phyloP scores from a whole-genome alignment of 2,797 vertebrate species.

The Catharus ustulatus region DNA sequence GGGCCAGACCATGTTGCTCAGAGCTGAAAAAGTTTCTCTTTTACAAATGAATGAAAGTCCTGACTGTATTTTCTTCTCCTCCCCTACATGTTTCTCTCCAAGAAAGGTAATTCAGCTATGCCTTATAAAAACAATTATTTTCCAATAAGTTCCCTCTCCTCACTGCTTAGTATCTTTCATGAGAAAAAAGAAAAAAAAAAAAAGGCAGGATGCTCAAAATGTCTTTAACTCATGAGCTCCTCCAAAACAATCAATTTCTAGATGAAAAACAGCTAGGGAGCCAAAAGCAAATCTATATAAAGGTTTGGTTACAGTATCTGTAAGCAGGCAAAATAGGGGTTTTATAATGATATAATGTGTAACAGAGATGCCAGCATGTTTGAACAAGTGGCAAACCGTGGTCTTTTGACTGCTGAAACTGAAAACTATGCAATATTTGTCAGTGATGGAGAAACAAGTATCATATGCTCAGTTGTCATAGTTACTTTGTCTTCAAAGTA shows the following conservation, averaged over 20 bases:
- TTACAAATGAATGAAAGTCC: background rate
- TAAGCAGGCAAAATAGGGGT: background rate
- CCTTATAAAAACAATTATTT: background rate
- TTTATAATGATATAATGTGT: background rate
- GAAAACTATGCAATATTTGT: constrained; percentile 49
- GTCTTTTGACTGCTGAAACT: constrained; percentile 47
- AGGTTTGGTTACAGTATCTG: constrained; percentile 4
- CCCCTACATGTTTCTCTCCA: background rate
- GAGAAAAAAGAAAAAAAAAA: background rate
- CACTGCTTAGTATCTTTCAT: background rate
- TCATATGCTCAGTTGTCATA: constrained; percentile 54
- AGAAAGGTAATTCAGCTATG: background rate
- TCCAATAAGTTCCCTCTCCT: background rate
- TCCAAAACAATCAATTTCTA: constrained; percentile 2
- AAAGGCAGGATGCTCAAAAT: background rate
- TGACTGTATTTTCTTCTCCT: background rate
- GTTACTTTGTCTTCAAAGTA: constrained; percentile 51
- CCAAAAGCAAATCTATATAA: background rate
- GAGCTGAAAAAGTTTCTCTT: background rate
- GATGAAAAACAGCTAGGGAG: background rate
- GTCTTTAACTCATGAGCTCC: background rate
- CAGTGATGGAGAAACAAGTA: constrained; percentile 28
- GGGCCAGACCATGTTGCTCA: background rate
- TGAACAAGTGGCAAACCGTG: constrained; percentile 29
- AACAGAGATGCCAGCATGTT: background rate